Evolutionary conservation across 1,140 invertebrate species (phyloP).

Genomic region (Drosophila busckii): DNA sequence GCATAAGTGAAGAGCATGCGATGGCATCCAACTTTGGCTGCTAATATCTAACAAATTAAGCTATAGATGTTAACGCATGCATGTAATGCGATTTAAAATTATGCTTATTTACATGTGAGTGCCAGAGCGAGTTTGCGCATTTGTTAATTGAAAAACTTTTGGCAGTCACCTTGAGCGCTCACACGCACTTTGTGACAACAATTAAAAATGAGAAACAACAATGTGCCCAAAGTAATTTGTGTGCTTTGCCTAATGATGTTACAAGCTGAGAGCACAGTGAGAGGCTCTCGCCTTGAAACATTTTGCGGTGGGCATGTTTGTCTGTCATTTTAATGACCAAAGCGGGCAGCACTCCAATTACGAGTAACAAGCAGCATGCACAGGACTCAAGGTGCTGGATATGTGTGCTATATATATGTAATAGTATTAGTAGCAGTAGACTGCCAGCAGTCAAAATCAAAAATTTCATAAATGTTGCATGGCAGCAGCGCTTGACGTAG

Average conservation of each 20-base stretch:
- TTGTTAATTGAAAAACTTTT: slow-evolving; percentile 77
- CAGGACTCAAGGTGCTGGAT: slow-evolving; percentile 2
- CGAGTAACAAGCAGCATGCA: slow-evolving; percentile 26
- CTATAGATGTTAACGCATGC: slow-evolving; percentile 62
- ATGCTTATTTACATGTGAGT: slow-evolving; percentile 10
- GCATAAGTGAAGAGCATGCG: slow-evolving; percentile 5
- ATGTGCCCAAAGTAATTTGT: slow-evolving; percentile 33
- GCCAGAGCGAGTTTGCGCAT: slow-evolving; percentile 41
- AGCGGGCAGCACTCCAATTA: slow-evolving; percentile 34
- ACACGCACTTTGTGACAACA: slow-evolving; percentile 50
- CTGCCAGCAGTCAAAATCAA: no score
- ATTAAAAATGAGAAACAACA: slow-evolving; percentile 52
- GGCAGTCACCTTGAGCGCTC: slow-evolving; percentile 35
- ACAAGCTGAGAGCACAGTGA: no score
- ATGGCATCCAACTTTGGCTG: neutral
- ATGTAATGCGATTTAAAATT: no score
- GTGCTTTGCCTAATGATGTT: slow-evolving; percentile 55
- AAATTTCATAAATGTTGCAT: no score
- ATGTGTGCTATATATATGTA: no score
- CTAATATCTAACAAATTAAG: slow-evolving; percentile 18
- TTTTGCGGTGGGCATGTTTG: slow-evolving; percentile 19
- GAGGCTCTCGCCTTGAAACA: slow-evolving; percentile 9
- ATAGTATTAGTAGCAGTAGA: no score
- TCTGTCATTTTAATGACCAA: slow-evolving; percentile 53
- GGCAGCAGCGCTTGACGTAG: no score